phyloP scores from a whole-genome alignment of 2,113 vertebrate species.

The Murina feae region DNA sequence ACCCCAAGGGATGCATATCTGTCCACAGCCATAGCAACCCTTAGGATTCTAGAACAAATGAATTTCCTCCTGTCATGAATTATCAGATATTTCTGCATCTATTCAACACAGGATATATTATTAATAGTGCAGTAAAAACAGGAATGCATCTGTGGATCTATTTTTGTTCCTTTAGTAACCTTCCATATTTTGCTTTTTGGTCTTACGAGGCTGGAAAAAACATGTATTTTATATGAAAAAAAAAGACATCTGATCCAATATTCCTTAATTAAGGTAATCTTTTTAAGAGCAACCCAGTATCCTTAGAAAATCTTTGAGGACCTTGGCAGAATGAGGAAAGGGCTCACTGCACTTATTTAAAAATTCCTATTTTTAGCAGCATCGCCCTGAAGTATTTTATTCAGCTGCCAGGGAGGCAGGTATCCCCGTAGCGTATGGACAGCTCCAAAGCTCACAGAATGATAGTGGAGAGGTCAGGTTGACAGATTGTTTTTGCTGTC shows the following conservation, averaged over 20 bases:
- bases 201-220: conserved; percentile 1
- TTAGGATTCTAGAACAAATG: neutral
- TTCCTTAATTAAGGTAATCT: conserved; percentile 31
- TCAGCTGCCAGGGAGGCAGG: conserved; percentile 19
- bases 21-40: neutral
- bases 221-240: neutral
- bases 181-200: conserved; percentile 22
- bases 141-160: neutral
- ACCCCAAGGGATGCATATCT: neutral
- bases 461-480: conserved; percentile 7
- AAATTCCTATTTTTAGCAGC: conserved; percentile 19
- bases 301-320: conserved; percentile 17
- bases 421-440: conserved; percentile 27
- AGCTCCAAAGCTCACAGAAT: neutral
- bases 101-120: neutral
- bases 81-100: conserved; percentile 1
- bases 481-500: conserved; percentile 61
- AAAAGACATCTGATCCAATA: neutral
- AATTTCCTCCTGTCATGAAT: neutral
- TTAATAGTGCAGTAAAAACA: neutral
- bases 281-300: neutral
- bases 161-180: conserved; percentile 1
- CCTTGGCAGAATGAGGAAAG: neutral
- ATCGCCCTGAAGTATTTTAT: neutral
- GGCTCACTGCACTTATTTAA: neutral